Evolutionary conservation across 2,113 vertebrate species (phyloP), one percentile per base, ranked within the genome.

Genomic region (Pica pica): DNA sequence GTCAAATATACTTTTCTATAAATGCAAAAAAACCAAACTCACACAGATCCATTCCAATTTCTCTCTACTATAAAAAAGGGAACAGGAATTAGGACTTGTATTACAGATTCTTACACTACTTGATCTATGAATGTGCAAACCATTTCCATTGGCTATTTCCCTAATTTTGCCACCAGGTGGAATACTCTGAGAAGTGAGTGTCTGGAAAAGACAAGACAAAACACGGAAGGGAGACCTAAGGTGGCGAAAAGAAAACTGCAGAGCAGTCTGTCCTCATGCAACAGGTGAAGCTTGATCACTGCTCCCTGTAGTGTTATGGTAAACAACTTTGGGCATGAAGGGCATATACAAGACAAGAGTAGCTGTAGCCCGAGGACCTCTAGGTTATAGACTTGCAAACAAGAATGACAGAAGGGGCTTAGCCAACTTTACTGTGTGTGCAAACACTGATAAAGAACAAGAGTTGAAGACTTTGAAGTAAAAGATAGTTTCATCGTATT

Each of bases 161-260:
- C 76, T 71, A 64, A 86, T 68, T 90, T 94, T 95, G 60, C 94
- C 95, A 96, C 75, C 87, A 95, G 92, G 85, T 94, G 94, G 90
- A 96, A 95, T 83, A 95, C 87, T 92, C 56, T 12, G 47, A 83
- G 59, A 90, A 93, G 23, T 3, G 10, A 85, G 16, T 44, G n/a
- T 20, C 59, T 41, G 12, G 30, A 83, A 82, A 68, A 65, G 2
- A 3, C 55, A 81, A 68, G 44, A 39, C 10, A 83, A 50, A 76
- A 56, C 5, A 56, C 4, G 16, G 22, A 74, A 68, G 9, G 8
- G 8, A 93, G 31, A 71, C 13, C n/a, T 33, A 44, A 55, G 10
- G 5, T 21, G 11, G 2, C 2, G 46, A 75, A 71, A 22, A 63
- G 23, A 82, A 80, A 86, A 67, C 6, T 16, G 4, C 37, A 59